phyloP scores from a whole-genome alignment of 2,888 invertebrate genomes.

The Synergus umbraculus region DNA sequence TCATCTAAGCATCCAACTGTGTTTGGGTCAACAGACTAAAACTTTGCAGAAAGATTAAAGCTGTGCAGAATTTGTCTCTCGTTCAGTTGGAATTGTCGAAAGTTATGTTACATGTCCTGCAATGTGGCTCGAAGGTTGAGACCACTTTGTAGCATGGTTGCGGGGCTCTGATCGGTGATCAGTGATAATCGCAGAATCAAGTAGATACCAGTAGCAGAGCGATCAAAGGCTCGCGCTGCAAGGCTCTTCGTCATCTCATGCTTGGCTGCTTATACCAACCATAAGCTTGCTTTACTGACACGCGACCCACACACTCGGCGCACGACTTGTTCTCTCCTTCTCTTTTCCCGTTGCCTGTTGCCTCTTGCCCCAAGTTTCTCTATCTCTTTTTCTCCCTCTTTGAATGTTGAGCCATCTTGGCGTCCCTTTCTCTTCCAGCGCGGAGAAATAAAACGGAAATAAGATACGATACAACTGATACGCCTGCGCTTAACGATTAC shows the following conservation, averaged over 20 bases:
- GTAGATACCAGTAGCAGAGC: slow-evolving; percentile 59
- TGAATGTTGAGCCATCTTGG: slow-evolving; percentile 40
- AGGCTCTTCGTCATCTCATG: slow-evolving; percentile 69
- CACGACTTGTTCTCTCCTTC: slow-evolving; percentile 58
- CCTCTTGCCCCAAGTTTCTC: slow-evolving; percentile 43
- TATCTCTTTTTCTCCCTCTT: slow-evolving; percentile 44
- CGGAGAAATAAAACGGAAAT: slow-evolving; percentile 70
- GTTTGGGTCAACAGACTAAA: background rate
- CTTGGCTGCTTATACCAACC: slow-evolving; percentile 66
- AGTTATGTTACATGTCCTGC: background rate
- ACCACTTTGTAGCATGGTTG: slow-evolving; percentile 2
- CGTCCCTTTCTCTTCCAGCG: slow-evolving; percentile 53
- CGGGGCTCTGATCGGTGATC: slow-evolving; percentile 14
- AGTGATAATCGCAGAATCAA: slow-evolving; percentile 22
- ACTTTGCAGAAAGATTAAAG: background rate
- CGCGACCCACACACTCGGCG: slow-evolving; percentile 71
- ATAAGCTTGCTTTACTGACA: slow-evolving; percentile 63
- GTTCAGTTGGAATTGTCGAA: background rate
- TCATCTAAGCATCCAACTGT: background rate
- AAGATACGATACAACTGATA: slow-evolving; percentile 75
- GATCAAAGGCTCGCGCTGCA: slow-evolving; percentile 54
- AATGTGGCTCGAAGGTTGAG: background rate
- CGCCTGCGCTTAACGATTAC: slow-evolving; percentile 72
- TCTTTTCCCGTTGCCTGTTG: slow-evolving; percentile 41
- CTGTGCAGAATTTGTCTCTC: background rate